Evolutionary conservation across 92 coral and sea anemone species (phyloP).

Genomic region (Desmophyllum pertusum): DNA sequence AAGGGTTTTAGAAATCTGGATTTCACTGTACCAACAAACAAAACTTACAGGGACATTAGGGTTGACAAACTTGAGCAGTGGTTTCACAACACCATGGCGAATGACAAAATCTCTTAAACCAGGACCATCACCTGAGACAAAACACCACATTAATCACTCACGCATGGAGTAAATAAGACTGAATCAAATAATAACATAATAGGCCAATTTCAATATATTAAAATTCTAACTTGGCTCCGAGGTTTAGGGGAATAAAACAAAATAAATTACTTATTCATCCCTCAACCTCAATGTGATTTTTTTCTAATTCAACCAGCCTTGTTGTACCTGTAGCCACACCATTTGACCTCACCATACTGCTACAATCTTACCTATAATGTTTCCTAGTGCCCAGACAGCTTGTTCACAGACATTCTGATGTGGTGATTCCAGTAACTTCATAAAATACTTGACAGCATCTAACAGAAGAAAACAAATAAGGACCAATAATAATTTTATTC

Average conservation of each 20-base stretch:
- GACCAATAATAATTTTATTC: too few species aligned
- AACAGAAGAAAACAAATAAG: neutral
- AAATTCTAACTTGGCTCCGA: too few species aligned
- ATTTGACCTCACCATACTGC: neutral
- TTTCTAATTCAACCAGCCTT: too few species aligned
- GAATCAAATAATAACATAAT: too few species aligned
- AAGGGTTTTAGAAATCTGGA: too few species aligned
- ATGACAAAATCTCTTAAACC: slow-evolving; percentile 93
- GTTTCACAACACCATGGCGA: slow-evolving; percentile 90
- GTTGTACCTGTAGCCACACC: too few species aligned
- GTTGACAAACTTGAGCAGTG: slow-evolving; percentile 93
- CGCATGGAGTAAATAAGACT: neutral
- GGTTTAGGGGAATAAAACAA: too few species aligned
- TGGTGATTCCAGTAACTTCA: slow-evolving; percentile 90
- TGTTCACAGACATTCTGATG: slow-evolving; percentile 99
- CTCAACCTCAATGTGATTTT: too few species aligned
- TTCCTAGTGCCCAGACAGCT: slow-evolving; percentile 99
- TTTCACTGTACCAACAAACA: too few species aligned
- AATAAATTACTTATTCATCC: too few species aligned
- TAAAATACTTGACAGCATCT: slow-evolving; percentile 96
- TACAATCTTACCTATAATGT: slow-evolving; percentile 82
- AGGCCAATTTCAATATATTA: too few species aligned
- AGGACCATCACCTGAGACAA: slow-evolving; percentile 92
- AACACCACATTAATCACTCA: neutral
- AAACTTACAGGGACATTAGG: slow-evolving; percentile 97